A percentile compares a stretch with the other conserved stretches of the same genome.
Evolutionary conservation across 2,888 invertebrate genomes (phyloP).

Genomic region (Amblyteles armatorius): DNA sequence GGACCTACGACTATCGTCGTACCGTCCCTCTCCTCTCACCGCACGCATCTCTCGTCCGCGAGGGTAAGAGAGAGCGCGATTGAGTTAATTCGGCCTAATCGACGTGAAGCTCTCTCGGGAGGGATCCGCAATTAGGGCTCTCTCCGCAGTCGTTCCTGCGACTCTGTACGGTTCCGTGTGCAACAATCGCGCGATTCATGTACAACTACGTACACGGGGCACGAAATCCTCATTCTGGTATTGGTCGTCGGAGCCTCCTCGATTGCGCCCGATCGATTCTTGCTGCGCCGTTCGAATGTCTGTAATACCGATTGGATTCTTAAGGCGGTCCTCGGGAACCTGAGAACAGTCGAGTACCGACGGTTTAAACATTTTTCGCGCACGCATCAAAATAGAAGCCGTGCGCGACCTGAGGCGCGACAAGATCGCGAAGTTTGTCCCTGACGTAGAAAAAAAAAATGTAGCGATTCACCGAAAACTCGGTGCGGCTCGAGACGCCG

Average conservation of each 20-base stretch:
- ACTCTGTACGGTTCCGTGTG: neutral
- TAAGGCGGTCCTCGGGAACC: too few relatives aligned
- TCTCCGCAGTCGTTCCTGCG: constrained; percentile 25
- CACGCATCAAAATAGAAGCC: neutral
- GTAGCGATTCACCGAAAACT: constrained; percentile 65
- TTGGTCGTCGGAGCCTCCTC: constrained; percentile 25
- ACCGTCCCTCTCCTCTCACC: constrained; percentile 18
- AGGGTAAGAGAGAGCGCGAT: neutral
- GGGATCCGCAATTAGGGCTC: constrained; percentile 59
- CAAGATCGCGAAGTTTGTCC: neutral
- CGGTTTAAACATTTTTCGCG: neutral
- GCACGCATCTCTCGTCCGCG: constrained; percentile 18
- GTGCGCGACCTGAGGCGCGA: neutral
- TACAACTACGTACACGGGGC: neutral
- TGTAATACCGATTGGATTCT: neutral
- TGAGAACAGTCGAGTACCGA: too few relatives aligned
- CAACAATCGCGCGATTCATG: constrained; percentile 4
- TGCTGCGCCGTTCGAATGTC: constrained; percentile 19
- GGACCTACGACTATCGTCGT: constrained; percentile 76
- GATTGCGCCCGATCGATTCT: constrained; percentile 24
- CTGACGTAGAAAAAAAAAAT: neutral
- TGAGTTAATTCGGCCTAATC: constrained; percentile 78
- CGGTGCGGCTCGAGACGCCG: constrained; percentile 68
- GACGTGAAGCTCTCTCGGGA: constrained; percentile 69
- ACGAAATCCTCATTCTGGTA: constrained; percentile 16